These are phyloP conservation scores for Elanoides forficatus DNA, from an alignment of 2,113 vertebrate genomes.

Conservation along the genomic window DNA sequence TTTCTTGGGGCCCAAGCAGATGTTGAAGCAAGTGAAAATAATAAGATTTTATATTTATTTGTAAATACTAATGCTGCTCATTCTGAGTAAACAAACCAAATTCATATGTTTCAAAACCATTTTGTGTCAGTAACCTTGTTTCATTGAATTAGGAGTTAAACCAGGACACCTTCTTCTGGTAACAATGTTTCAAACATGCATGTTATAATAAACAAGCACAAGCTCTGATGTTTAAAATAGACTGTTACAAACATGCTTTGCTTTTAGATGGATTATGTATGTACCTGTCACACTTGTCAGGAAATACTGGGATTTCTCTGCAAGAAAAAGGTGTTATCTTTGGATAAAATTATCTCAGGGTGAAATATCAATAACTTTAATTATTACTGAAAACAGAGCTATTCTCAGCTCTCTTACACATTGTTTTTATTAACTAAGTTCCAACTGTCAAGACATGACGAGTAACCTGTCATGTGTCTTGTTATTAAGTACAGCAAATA, in stretches of 20 bases:
- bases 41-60: neutral
- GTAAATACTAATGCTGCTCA: neutral
- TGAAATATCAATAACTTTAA: neutral
- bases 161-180: neutral
- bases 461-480: neutral
- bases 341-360: neutral
- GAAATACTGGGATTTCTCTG: neutral
- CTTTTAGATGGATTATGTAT: neutral
- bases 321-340: neutral
- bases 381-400: neutral
- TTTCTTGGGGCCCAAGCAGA: neutral
- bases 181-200: fast-evolving
- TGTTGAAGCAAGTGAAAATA: neutral
- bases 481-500: neutral
- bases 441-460: neutral
- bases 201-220: neutral
- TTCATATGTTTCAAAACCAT: neutral
- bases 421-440: neutral
- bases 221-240: neutral
- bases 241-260: neutral
- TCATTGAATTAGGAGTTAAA: neutral
- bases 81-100: neutral
- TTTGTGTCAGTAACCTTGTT: neutral
- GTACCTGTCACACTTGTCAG: neutral
- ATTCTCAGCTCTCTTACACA: neutral